A percentile compares a stretch with the other conserved stretches of the same genome.
These are phyloP conservation scores for Anthopleura sola DNA, from an alignment of 64 coral and sea anemone species.

Conservation along the genomic window DNA sequence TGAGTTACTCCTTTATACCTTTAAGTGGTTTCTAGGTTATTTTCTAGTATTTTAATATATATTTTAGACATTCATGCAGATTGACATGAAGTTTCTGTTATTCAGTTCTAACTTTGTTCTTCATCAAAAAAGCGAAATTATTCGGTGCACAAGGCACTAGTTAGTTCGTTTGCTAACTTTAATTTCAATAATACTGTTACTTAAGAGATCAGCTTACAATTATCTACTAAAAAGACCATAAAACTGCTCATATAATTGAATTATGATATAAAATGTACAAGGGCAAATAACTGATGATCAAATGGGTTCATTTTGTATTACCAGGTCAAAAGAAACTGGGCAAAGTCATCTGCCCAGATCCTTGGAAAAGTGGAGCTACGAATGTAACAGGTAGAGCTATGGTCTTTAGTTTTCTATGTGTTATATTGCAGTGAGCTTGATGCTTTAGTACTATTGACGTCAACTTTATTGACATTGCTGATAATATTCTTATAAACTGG, in stretches of 20 bases:
- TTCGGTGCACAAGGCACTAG: not conserved
- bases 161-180: not conserved
- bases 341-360: conserved; percentile 93
- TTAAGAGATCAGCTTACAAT: not conserved
- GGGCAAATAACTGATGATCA: not conserved
- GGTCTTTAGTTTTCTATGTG: not conserved
- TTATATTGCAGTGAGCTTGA: too few species aligned
- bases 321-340: conserved; percentile 95
- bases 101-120: too few species aligned
- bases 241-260: not conserved
- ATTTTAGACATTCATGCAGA: not conserved
- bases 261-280: not conserved
- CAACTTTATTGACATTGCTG: too few species aligned
- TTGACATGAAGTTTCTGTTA: not conserved
- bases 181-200: not conserved
- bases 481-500: too few species aligned
- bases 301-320: not conserved
- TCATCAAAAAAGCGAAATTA: too few species aligned
- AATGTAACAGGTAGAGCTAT: conserved; percentile 73
- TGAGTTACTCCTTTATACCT: not conserved
- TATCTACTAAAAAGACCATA: not conserved
- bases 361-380: conserved; percentile 93
- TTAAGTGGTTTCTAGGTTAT: not conserved
- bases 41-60: not conserved
- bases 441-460: too few species aligned